A percentile compares a stretch with the other conserved stretches of the same genome.
Evolutionary conservation across 2,888 invertebrate genomes (phyloP).

Genomic region (Caenorhabditis sp.): DNA sequence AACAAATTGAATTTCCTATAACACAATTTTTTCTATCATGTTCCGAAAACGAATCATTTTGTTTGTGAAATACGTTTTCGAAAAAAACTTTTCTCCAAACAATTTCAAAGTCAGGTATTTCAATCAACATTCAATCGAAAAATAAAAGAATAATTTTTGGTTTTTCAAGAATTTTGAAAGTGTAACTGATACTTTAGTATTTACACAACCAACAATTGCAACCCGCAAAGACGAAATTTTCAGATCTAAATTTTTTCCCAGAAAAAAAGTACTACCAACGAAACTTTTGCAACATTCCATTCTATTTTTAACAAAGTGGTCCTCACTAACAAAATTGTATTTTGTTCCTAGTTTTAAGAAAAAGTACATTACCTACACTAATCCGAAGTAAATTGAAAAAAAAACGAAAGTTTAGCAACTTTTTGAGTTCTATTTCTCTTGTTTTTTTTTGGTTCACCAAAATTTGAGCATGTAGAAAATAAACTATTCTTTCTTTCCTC

Average conservation of each 20-base stretch:
- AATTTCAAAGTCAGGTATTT: too few species aligned
- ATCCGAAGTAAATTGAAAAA: not conserved
- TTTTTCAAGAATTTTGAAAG: not conserved
- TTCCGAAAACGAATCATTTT: too few species aligned
- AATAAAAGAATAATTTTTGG: not conserved
- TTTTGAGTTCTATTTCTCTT: not conserved
- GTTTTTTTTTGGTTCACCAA: not conserved
- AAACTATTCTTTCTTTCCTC: constrained; percentile 2
- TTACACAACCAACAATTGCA: not conserved
- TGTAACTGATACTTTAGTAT: not conserved
- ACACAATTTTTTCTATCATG: too few species aligned
- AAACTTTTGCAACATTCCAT: too few species aligned
- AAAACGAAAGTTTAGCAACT: not conserved
- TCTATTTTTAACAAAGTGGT: too few species aligned
- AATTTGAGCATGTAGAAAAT: not conserved
- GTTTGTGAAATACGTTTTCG: too few species aligned
- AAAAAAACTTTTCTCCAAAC: too few species aligned
- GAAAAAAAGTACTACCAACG: too few species aligned
- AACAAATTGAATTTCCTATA: too few species aligned
- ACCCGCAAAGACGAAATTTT: too few species aligned
- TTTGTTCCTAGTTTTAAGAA: not conserved
- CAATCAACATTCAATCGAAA: not conserved
- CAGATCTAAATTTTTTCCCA: too few species aligned
- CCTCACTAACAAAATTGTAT: too few species aligned
- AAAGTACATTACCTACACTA: not conserved